Percentiles rank a stretch among this genome's conserved stretches.
phyloP scores from a whole-genome alignment of 2,888 invertebrate species.

The Cephus pygmeus region DNA sequence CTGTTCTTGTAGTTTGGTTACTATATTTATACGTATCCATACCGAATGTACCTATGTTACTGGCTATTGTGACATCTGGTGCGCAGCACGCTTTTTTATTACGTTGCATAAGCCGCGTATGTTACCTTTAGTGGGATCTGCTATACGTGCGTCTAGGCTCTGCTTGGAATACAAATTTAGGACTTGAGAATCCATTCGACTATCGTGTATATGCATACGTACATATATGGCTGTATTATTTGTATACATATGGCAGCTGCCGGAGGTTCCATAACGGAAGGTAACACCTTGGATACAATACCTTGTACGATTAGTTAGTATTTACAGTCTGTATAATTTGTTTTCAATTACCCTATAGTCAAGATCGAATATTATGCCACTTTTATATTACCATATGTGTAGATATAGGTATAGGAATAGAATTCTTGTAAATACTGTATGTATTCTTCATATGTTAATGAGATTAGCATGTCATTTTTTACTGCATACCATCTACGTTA shows the following conservation, averaged over 20 bases:
- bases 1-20: neutral
- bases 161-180: constrained; percentile 22
- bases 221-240: neutral
- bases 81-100: constrained; percentile 9
- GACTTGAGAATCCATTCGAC: constrained; percentile 16
- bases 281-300: neutral
- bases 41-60: neutral
- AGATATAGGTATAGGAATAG: neutral
- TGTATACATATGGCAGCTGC: neutral
- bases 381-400: neutral
- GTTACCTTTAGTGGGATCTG: constrained; percentile 17
- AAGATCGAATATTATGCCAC: neutral
- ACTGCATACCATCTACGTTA: neutral
- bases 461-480: neutral
- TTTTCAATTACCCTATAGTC: neutral
- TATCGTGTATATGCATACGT: constrained; percentile 1
- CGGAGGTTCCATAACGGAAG: neutral
- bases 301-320: neutral
- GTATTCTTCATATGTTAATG: neutral
- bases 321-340: neutral
- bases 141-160: neutral
- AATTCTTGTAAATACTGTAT: neutral
- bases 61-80: constrained; percentile 19
- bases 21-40: neutral
- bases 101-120: constrained; percentile 19